These are phyloP conservation scores for Tenthredo amoena DNA, from an alignment of 2,888 invertebrate species.

Conservation along the genomic window DNA sequence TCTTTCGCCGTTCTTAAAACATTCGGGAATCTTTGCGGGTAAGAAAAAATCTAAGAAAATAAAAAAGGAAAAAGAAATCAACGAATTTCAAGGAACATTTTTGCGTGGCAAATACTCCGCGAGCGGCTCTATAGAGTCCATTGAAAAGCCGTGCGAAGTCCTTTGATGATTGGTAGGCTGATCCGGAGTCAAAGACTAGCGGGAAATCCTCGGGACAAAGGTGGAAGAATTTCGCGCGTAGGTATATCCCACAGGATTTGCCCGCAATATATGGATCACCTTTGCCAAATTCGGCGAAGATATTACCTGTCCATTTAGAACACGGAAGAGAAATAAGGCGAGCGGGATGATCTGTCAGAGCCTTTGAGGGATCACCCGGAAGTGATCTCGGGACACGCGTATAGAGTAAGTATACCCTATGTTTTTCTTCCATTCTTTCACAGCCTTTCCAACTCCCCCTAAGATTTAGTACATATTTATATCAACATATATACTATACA, in stretches of 20 bases:
- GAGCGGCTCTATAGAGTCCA: not conserved
- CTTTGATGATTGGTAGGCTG: conserved; percentile 33
- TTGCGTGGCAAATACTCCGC: not conserved
- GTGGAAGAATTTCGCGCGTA: not conserved
- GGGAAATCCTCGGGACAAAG: not conserved
- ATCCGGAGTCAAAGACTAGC: conserved; percentile 35
- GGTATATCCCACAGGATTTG: not conserved
- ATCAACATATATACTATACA: too few relatives aligned
- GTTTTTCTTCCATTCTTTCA: not conserved
- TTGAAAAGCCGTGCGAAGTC: not conserved
- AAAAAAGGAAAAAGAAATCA: not conserved
- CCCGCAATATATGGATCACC: conserved; percentile 23
- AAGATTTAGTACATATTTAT: not conserved
- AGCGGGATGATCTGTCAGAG: not conserved
- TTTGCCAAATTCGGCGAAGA: not conserved
- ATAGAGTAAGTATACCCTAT: not conserved
- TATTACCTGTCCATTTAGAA: conserved; percentile 12
- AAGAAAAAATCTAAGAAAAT: not conserved
- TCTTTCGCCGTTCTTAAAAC: not conserved
- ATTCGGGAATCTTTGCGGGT: not conserved
- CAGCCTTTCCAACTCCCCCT: not conserved
- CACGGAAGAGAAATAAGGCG: not conserved
- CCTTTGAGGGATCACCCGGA: conserved; percentile 20
- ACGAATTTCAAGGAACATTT: not conserved
- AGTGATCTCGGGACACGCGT: not conserved